Evolutionary conservation across 2,888 invertebrate genomes (phyloP).

Genomic region (Agrotis puta): DNA sequence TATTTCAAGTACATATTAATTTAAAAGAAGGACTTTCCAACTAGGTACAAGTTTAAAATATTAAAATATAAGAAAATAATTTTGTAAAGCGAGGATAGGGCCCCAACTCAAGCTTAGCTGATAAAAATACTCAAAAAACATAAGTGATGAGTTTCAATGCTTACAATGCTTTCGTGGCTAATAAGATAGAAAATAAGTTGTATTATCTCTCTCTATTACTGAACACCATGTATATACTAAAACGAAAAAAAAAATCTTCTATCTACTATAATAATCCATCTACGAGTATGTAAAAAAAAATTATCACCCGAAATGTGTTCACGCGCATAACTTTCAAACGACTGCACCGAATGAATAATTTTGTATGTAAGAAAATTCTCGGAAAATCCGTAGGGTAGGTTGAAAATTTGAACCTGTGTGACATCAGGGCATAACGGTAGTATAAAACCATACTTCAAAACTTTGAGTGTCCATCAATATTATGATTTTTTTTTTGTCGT

Average conservation of each 20-base stretch:
- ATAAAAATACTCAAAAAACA: slow-evolving; percentile 82
- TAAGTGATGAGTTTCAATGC: slow-evolving; percentile 83
- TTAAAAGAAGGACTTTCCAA: neutral
- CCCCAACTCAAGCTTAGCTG: slow-evolving; percentile 77
- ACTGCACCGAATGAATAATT: too few species aligned
- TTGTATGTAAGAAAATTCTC: too few species aligned
- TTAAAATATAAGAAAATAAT: slow-evolving; percentile 17
- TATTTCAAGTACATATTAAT: slow-evolving; percentile 25
- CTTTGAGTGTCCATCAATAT: slow-evolving; percentile 9
- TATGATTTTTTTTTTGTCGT: slow-evolving; percentile 21
- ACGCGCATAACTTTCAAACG: too few species aligned
- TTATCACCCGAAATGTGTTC: too few species aligned
- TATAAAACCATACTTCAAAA: neutral
- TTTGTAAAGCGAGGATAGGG: slow-evolving; percentile 71
- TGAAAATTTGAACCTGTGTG: too few species aligned
- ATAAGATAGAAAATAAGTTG: slow-evolving; percentile 84
- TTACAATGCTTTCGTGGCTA: slow-evolving; percentile 88
- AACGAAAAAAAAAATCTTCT: slow-evolving; percentile 16
- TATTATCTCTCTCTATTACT: slow-evolving; percentile 78
- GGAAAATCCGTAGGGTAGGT: too few species aligned
- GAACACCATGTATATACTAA: slow-evolving; percentile 49
- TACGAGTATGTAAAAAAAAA: slow-evolving; percentile 22
- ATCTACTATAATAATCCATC: too few species aligned
- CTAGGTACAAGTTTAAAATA: slow-evolving; percentile 21
- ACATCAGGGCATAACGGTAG: too few species aligned